Percentiles rank a stretch among this genome's conserved stretches.
phyloP scores from a whole-genome alignment of 2,113 vertebrate species.

The Sinocyclocheilus anshuiensis region DNA sequence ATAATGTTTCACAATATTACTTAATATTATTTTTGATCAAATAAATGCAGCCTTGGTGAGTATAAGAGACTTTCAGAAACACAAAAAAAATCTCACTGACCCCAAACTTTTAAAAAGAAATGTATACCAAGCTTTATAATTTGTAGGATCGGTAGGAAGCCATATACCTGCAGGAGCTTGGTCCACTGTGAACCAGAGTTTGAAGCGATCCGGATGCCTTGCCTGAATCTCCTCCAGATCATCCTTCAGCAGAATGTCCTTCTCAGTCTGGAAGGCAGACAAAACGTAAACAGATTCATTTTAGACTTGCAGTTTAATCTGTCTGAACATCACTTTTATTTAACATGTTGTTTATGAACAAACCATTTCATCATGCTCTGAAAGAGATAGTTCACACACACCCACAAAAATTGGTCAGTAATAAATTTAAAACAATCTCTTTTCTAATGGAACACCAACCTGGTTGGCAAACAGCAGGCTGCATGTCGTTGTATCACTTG shows the following conservation, averaged over 20 bases:
- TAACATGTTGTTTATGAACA: neutral
- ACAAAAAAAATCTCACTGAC: neutral
- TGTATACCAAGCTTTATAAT: neutral
- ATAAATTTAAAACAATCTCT: no score
- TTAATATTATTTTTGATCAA: neutral
- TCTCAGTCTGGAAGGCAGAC: conserved; percentile 68
- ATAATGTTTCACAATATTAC: neutral
- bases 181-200: conserved; percentile 79
- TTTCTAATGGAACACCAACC: conserved; percentile 57
- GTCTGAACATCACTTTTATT: no score
- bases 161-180: conserved; percentile 69
- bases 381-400: neutral
- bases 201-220: conserved; percentile 69
- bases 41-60: neutral
- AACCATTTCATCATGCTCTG: neutral
- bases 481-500: conserved; percentile 72
- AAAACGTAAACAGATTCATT: neutral
- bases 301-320: neutral
- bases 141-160: neutral
- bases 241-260: conserved; percentile 75
- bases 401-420: neutral
- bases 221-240: conserved; percentile 76
- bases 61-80: neutral
- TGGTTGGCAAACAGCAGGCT: conserved; percentile 79
- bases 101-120: no score